phyloP scores from a whole-genome alignment of 2,888 invertebrate species.

The Eilema sororculum region DNA sequence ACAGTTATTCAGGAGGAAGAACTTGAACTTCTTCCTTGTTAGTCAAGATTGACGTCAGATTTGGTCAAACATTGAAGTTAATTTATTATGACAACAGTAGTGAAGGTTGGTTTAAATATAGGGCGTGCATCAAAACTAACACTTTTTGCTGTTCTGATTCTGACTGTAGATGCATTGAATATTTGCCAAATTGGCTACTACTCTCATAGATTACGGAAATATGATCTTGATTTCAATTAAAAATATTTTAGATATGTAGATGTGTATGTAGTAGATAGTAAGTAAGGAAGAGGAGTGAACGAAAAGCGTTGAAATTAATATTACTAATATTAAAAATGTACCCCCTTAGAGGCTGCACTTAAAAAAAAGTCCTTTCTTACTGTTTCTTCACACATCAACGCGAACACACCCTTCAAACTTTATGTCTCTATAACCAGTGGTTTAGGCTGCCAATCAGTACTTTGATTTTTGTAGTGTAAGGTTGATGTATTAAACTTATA shows the following conservation, averaged over 20 bases:
- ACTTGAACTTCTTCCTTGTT: neutral
- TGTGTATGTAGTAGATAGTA: no score
- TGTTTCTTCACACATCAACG: no score
- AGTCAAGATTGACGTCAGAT: neutral
- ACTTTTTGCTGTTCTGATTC: constrained; percentile 54
- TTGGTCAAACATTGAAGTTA: neutral
- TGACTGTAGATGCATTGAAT: constrained; percentile 65
- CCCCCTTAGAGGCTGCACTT: no score
- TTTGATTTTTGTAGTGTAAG: no score
- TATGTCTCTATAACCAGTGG: no score
- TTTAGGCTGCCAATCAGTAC: no score
- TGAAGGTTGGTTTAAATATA: constrained; percentile 29
- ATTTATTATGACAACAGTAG: constrained; percentile 26
- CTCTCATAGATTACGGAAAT: constrained; percentile 65
- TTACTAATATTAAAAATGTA: no score
- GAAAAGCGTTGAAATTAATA: no score
- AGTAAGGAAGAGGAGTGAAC: no score
- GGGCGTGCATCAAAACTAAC: constrained; percentile 46
- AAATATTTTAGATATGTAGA: neutral
- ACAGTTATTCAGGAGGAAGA: neutral
- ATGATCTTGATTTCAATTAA: constrained; percentile 43
- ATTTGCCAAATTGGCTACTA: constrained; percentile 76
- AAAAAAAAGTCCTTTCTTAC: no score
- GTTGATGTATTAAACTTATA: no score
- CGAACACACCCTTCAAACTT: no score